Base-by-base conservation (phyloP, 2,888 invertebrate genomes). In the Hyposoter dolosus region DNA sequence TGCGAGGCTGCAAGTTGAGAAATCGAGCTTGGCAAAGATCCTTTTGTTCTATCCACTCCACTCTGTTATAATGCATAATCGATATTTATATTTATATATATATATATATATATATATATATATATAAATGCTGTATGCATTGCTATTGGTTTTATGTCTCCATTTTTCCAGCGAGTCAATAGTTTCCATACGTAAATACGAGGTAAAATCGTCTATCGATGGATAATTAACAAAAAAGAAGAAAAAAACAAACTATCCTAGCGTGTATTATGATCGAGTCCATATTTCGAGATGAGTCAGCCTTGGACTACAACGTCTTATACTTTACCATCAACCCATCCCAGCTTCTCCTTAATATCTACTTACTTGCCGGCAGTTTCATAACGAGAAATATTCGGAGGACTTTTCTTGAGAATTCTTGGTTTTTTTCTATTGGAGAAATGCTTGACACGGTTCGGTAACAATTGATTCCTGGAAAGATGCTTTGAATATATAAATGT, bases 151-250 rank as follows among this genome's bases (percentile, higher is more conserved):
- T 68, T 45, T 28, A 17, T 60, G 50, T 74, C 56, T 74, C 10
- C 47, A 60, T 60, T 72, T 71, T 32, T 47, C 43, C 63, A 28
- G 43, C 28, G 17, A 77, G 32, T 86, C 88, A 88, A 91, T 90
- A 91, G 90, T 91, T 91, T 89, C 88, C 86, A 90, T 91, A 91
- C 90, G 91, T 89, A 90, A 91, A 91, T 90, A 90, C 87, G 85
- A 87, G 83, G 74, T 81, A 85, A 78, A 88, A 88, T 90, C 88
- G 89, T 86, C 68, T 60, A 63, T 82, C 76, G 40, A 6, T 60
- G 69, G 9, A 66, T 72, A 75, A 79, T 65, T 35, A 79, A 53
- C 43, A 83, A 71, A 12, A 50, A 60, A 32, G 69, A 50, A 74
- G 19, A 53, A 43, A 63, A 53, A 74, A 35, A 43, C n/a, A 63